Percentiles rank a stretch among this genome's conserved stretches.
phyloP scores from a whole-genome alignment of 1,140 invertebrate species.

The Mactra quadrangularis region DNA sequence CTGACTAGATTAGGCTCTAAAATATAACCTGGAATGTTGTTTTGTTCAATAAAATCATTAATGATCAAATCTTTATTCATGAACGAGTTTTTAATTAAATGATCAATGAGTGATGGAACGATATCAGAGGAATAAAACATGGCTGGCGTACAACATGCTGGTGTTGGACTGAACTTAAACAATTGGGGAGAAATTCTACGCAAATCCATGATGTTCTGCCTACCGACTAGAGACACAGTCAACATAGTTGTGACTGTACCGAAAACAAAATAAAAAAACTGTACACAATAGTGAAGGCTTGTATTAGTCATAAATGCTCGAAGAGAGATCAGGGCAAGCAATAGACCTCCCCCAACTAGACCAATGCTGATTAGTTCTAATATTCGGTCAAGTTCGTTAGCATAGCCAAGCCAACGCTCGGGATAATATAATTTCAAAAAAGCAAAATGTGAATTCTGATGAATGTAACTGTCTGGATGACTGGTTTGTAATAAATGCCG shows the following conservation, averaged over 20 bases:
- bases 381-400: conserved; percentile 54
- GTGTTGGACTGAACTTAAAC: conserved; percentile 55
- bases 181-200: conserved; percentile 58
- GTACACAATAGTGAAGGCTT: neutral
- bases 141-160: conserved; percentile 66
- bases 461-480: neutral
- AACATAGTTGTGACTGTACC: conserved; percentile 52
- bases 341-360: conserved; percentile 33
- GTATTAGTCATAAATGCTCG: neutral
- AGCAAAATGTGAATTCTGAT: conserved; percentile 33
- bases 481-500: conserved; percentile 17
- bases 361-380: conserved; percentile 61
- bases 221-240: conserved; percentile 35
- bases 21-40: conserved; percentile 51
- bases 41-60: conserved; percentile 36
- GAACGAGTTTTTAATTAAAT: conserved; percentile 29
- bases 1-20: conserved; percentile 54
- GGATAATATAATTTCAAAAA: conserved; percentile 69
- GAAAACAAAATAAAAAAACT: conserved; percentile 33
- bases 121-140: conserved; percentile 62
- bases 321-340: conserved; percentile 3
- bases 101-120: conserved; percentile 41
- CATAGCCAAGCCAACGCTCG: conserved; percentile 65
- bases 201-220: conserved; percentile 64
- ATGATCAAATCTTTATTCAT: conserved; percentile 46